Percentiles rank a stretch among this genome's conserved stretches.
Conservation (phyloP, 64 coral and sea anemone species). For the Porites australiensis region DNA sequence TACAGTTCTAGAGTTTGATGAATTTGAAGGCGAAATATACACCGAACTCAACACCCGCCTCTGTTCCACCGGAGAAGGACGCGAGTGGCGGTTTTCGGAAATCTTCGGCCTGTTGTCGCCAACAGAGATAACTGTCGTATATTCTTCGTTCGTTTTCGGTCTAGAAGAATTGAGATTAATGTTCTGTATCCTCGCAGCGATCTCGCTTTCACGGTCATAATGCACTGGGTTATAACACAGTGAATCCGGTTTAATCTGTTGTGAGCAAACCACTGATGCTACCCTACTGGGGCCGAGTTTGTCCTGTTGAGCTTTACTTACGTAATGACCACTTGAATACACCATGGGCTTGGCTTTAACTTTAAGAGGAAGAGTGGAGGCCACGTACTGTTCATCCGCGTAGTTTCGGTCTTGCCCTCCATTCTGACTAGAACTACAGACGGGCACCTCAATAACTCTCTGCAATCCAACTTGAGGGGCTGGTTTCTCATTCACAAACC, state of each 20-base stretch:
- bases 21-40: slow-evolving; percentile 30
- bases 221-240: slow-evolving; percentile 93
- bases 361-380: slow-evolving; percentile 61
- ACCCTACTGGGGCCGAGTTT: slow-evolving; percentile 10
- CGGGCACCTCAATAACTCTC: slow-evolving; percentile 2
- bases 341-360: slow-evolving; percentile 19
- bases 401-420: neutral
- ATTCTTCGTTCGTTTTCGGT: neutral
- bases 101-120: neutral
- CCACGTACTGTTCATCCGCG: slow-evolving; percentile 8
- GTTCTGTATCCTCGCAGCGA: slow-evolving; percentile 34
- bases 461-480: neutral
- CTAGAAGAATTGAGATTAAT: neutral
- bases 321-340: slow-evolving; percentile 59
- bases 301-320: slow-evolving; percentile 15
- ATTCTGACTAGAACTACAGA: neutral
- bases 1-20: slow-evolving; percentile 19
- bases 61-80: neutral
- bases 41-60: slow-evolving; percentile 25
- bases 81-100: slow-evolving; percentile 26
- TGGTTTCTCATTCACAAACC: neutral
- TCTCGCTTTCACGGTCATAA: slow-evolving; percentile 73
- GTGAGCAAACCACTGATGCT: slow-evolving; percentile 47
- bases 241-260: slow-evolving; percentile 93
- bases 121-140: neutral